Evolutionary conservation across 2,888 invertebrate genomes (phyloP).

Genomic region (Torymus tubicola): DNA sequence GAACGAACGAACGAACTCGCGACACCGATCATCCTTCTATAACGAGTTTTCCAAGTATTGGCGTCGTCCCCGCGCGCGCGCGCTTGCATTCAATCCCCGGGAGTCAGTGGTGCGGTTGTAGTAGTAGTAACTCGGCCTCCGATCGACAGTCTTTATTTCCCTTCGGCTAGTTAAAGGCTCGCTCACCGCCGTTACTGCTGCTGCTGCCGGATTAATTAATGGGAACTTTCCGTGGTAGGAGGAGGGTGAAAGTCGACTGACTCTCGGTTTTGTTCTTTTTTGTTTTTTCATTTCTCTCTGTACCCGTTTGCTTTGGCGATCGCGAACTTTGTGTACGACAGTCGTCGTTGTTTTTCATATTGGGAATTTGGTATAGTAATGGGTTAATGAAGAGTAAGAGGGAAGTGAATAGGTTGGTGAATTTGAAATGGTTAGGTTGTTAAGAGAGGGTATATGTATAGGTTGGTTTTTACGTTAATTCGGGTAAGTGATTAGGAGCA

Average conservation of each 20-base stretch:
- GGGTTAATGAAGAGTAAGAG: no score
- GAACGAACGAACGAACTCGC: conserved; percentile 12
- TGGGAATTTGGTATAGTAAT: no score
- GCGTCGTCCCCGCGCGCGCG: neutral
- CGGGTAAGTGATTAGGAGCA: no score
- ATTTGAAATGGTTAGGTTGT: no score
- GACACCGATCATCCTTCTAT: conserved; percentile 38
- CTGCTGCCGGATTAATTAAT: conserved; percentile 40
- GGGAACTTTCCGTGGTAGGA: conserved; percentile 7
- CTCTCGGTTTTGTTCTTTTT: no score
- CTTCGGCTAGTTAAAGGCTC: conserved; percentile 26
- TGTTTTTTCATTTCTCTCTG: neutral
- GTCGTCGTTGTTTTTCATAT: no score
- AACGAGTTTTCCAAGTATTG: conserved; percentile 46
- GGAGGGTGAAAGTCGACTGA: neutral
- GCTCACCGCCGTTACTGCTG: neutral
- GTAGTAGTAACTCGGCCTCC: neutral
- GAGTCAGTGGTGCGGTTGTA: neutral
- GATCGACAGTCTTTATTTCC: neutral
- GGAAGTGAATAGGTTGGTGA: no score
- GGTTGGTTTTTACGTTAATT: no score
- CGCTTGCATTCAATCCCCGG: neutral
- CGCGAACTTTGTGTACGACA: no score
- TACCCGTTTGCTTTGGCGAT: no score
- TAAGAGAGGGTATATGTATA: no score